Evolutionary conservation across 2,113 vertebrate species (phyloP).

Genomic region (Psophia crepitans): DNA sequence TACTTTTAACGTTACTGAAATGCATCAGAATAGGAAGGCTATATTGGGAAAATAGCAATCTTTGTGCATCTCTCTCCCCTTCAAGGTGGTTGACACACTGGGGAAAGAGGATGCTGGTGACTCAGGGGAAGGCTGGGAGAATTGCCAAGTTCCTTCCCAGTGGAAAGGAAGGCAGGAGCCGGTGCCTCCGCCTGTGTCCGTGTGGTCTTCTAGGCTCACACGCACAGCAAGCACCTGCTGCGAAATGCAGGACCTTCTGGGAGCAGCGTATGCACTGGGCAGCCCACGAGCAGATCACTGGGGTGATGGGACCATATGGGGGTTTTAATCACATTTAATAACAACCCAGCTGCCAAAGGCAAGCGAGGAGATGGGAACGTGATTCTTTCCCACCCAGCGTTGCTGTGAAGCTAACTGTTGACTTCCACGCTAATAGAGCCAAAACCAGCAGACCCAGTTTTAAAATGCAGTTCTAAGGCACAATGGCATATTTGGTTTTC

Average conservation of each 20-base stretch:
- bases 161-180: neutral
- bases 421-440: neutral
- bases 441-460: neutral
- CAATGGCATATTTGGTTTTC: neutral
- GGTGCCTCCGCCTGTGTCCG: neutral
- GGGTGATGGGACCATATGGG: neutral
- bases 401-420: neutral
- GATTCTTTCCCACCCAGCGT: neutral
- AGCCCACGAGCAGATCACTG: fast-evolving
- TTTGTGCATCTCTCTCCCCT: neutral
- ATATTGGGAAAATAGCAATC: neutral
- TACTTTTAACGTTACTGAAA: neutral
- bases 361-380: neutral
- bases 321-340: neutral
- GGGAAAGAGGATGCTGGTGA: neutral
- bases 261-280: neutral
- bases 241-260: neutral
- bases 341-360: neutral
- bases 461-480: neutral
- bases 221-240: neutral
- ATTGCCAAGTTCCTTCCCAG: fast-evolving
- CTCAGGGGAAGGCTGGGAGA: fast-evolving
- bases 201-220: neutral
- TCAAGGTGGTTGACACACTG: neutral
- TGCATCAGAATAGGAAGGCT: neutral